Evolutionary conservation across 2,888 invertebrate genomes (phyloP).

Genomic region (Tenthredo distinguenda): DNA sequence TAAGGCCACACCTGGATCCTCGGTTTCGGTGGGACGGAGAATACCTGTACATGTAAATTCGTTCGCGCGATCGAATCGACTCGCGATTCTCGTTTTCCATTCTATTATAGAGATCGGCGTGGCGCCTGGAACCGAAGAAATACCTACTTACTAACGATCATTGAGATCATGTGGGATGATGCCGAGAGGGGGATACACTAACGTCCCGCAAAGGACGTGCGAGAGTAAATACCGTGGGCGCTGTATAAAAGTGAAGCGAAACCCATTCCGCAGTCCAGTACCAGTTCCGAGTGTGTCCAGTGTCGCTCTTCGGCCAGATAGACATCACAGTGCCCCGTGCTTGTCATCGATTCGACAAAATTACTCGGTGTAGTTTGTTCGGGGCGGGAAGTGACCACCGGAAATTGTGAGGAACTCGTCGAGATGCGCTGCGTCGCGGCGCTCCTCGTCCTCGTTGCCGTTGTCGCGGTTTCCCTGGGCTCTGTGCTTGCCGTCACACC

Average conservation of each 20-base stretch:
- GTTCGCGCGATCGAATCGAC: slow-evolving; percentile 27
- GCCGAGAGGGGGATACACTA: not conserved
- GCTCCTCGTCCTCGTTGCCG: slow-evolving; percentile 57
- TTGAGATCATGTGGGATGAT: slow-evolving; percentile 4
- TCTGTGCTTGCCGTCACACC: slow-evolving; percentile 65
- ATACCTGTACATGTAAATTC: not conserved
- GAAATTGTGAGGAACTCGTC: slow-evolving; percentile 36
- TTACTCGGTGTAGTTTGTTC: slow-evolving; percentile 54
- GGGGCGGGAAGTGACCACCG: not conserved
- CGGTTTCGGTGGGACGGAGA: not conserved
- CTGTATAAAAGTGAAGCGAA: slow-evolving; percentile 74
- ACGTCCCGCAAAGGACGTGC: slow-evolving; percentile 61
- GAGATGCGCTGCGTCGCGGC: slow-evolving; percentile 64
- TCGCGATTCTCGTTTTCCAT: slow-evolving; percentile 47
- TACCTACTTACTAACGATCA: slow-evolving; percentile 29
- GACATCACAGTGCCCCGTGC: not conserved
- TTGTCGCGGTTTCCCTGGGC: slow-evolving; percentile 63
- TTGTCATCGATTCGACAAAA: not conserved
- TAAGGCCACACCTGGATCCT: not conserved
- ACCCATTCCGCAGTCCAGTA: slow-evolving; percentile 70
- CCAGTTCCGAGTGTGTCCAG: slow-evolving; percentile 18
- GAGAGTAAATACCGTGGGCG: slow-evolving; percentile 72
- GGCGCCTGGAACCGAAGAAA: slow-evolving; percentile 56
- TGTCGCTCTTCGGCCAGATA: not conserved
- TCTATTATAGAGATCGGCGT: slow-evolving; percentile 48